Evolutionary conservation across 2,797 vertebrate species (phyloP).

Genomic region (Bradypodion ventrale): DNA sequence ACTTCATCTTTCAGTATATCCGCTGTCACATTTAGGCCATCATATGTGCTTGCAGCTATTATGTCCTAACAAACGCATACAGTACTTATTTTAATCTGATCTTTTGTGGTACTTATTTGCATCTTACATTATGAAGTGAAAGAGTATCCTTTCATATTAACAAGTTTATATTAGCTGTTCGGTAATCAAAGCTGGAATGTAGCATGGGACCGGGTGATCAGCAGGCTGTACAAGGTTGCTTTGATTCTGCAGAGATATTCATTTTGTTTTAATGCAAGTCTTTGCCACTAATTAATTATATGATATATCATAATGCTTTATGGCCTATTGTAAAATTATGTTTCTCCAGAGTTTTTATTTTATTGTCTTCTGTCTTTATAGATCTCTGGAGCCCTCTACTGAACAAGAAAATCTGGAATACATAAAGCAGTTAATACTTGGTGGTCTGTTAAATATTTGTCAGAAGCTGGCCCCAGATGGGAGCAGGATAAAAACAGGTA

Average conservation of each 20-base stretch:
- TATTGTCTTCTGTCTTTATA: constrained; percentile 54
- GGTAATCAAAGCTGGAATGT: not conserved
- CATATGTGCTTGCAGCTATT: not conserved
- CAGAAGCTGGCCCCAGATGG: constrained; percentile 83
- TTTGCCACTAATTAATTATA: constrained; percentile 1
- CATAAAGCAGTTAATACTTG: constrained; percentile 92
- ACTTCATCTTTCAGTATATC: too few species aligned
- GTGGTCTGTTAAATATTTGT: constrained; percentile 88
- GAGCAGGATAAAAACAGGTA: constrained; percentile 79
- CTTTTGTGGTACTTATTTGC: not conserved
- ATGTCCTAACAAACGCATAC: not conserved
- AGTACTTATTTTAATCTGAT: not conserved
- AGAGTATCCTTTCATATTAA: too few species aligned
- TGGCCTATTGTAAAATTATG: not conserved
- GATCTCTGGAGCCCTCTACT: constrained; percentile 80
- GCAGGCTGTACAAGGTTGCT: not conserved
- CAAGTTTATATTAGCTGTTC: not conserved
- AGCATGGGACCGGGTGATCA: not conserved
- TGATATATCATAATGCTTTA: not conserved
- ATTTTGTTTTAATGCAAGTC: not conserved
- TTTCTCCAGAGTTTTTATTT: not conserved
- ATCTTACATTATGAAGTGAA: not conserved
- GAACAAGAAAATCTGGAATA: constrained; percentile 87
- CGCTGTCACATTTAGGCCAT: too few species aligned
- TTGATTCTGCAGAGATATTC: not conserved